phyloP scores from a whole-genome alignment of 2,113 vertebrate genomes.

The Puffinus mauretanicus region DNA sequence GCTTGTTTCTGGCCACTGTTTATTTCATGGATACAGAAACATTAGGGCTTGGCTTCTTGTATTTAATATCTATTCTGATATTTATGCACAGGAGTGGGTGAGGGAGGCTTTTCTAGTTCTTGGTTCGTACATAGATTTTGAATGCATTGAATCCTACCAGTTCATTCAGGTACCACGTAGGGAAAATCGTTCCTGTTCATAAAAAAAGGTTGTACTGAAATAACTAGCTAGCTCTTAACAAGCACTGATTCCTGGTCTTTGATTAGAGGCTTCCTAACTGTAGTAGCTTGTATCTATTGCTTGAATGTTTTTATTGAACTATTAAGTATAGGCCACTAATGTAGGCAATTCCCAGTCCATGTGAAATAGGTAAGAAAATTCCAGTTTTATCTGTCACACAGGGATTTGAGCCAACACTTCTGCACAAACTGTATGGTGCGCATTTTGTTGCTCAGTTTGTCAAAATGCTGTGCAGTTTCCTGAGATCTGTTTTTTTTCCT shows the following conservation, averaged over 20 bases:
- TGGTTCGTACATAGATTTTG: not conserved
- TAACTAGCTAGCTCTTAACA: not conserved
- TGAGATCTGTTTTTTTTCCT: not conserved
- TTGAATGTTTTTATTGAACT: not conserved
- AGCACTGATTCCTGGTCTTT: not conserved
- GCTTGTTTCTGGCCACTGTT: not conserved
- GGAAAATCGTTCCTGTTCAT: not conserved
- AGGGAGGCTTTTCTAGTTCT: not conserved
- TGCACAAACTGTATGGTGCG: not conserved
- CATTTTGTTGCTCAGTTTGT: not conserved
- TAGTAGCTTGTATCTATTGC: not conserved
- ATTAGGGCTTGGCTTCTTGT: not conserved
- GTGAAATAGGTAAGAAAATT: not conserved
- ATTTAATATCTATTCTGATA: not conserved
- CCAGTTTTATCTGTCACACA: not conserved
- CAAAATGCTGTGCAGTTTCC: not conserved
- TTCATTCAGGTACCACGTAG: not conserved
- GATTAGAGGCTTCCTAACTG: not conserved
- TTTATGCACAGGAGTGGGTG: not conserved
- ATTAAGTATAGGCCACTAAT: not conserved
- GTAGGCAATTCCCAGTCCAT: not conserved
- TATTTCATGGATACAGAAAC: not conserved
- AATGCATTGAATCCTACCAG: not conserved
- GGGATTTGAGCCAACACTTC: not conserved
- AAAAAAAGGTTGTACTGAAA: not conserved